Percentiles rank a stretch among this genome's conserved stretches.
phyloP scores from a whole-genome alignment of 2,113 vertebrate genomes.

The Tetraodon nigroviridis region DNA sequence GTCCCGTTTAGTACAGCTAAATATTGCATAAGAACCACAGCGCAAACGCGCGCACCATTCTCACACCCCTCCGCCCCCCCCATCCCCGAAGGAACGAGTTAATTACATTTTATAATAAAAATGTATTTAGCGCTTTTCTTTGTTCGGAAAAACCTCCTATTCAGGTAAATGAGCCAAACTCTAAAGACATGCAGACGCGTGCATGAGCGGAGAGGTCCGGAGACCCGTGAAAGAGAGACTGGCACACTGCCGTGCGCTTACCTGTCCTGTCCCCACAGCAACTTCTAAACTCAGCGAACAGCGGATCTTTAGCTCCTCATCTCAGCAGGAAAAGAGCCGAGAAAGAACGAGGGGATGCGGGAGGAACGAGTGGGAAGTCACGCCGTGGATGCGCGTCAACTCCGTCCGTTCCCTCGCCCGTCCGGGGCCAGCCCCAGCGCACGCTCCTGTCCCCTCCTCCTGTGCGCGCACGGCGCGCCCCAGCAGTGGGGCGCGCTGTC shows the following conservation, averaged over 20 bases:
- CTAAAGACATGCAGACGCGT: background rate
- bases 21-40: background rate
- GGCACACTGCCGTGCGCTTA: constrained; percentile 42
- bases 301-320: constrained; percentile 57
- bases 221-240: background rate
- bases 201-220: background rate
- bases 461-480: constrained; percentile 25
- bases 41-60: background rate
- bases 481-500: constrained; percentile 9
- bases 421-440: constrained; percentile 49
- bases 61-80: too few species aligned
- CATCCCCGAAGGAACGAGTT: too few species aligned
- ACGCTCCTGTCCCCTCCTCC: constrained; percentile 52
- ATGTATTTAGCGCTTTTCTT: too few species aligned
- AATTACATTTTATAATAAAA: too few species aligned
- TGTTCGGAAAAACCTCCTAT: too few species aligned
- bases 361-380: constrained; percentile 25
- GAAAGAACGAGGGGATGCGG: constrained; percentile 8
- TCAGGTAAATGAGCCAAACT: background rate
- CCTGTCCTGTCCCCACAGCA: constrained; percentile 46
- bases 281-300: constrained; percentile 32
- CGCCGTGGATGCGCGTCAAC: constrained; percentile 54
- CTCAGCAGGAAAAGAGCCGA: constrained; percentile 16
- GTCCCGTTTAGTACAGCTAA: constrained; percentile 1
- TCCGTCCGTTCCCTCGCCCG: constrained; percentile 49